A percentile compares a stretch with the other conserved stretches of the same genome.
Conservation (phyloP, 2,113 vertebrate species). For the Platanista minor region DNA sequence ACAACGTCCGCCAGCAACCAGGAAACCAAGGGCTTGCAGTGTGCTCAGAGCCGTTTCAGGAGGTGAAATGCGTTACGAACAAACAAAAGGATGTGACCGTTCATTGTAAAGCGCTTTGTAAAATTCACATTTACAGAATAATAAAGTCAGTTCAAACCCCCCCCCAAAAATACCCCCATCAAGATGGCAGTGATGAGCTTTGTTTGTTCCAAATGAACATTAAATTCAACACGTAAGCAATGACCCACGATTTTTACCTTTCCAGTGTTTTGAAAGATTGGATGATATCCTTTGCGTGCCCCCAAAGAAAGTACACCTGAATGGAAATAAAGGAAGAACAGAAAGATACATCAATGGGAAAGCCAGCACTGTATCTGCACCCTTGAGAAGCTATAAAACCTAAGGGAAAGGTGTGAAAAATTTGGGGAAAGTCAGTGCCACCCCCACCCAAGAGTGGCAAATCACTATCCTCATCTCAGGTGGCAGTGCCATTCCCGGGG, state of each 20-base stretch:
- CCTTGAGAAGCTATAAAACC: neutral
- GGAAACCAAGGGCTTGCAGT: slow-evolving; percentile 47
- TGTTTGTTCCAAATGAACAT: neutral
- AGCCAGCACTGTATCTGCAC: neutral
- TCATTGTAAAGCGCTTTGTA: slow-evolving; percentile 86
- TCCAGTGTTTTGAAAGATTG: slow-evolving; percentile 96
- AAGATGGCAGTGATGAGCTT: neutral
- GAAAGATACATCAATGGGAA: neutral
- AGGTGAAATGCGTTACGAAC: slow-evolving; percentile 58
- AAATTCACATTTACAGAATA: slow-evolving; percentile 88
- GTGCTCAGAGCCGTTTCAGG: slow-evolving; percentile 66
- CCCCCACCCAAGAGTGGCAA: neutral
- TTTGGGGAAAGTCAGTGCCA: rapidly evolving
- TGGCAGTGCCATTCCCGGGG: neutral
- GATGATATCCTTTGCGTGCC: slow-evolving; percentile 95
- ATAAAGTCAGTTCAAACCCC: slow-evolving; percentile 83
- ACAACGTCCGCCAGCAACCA: neutral
- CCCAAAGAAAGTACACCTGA: slow-evolving; percentile 98
- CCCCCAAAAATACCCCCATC: too few relatives aligned
- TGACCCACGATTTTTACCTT: slow-evolving; percentile 83
- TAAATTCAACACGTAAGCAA: neutral
- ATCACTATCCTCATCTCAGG: neutral
- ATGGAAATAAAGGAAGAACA: slow-evolving; percentile 58
- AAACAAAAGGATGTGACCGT: slow-evolving; percentile 71
- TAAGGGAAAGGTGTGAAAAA: neutral